Percentiles rank a stretch among this genome's conserved stretches.
phyloP scores from a whole-genome alignment of 1,140 invertebrate genomes.

The Colletes gigas region DNA sequence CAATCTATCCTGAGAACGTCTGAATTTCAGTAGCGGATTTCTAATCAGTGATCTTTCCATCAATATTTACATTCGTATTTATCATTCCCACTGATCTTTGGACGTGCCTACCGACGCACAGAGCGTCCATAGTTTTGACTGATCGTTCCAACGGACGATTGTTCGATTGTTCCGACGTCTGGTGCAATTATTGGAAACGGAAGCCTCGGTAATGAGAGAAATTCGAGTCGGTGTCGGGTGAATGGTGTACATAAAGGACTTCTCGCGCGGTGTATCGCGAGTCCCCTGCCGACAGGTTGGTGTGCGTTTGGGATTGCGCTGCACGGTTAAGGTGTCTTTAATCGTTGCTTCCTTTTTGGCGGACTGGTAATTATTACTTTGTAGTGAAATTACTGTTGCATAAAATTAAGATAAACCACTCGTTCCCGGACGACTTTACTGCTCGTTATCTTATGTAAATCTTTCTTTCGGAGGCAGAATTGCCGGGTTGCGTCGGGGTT shows the following conservation, averaged over 20 bases:
- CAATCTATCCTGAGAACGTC: too few species aligned
- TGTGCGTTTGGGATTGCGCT: background rate
- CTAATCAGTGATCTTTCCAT: too few species aligned
- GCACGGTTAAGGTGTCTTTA: background rate
- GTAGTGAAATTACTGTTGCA: conserved; percentile 31
- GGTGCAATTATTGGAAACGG: background rate
- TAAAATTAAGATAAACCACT: conserved; percentile 47
- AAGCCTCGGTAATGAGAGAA: background rate
- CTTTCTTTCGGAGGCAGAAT: conserved; percentile 17
- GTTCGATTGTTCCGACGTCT: background rate
- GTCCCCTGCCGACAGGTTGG: background rate
- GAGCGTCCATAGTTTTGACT: too few species aligned
- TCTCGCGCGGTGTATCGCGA: background rate
- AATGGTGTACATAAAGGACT: background rate
- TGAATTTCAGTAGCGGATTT: too few species aligned
- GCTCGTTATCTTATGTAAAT: conserved; percentile 34
- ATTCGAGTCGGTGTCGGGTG: background rate
- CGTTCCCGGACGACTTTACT: conserved; percentile 19
- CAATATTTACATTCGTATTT: too few species aligned
- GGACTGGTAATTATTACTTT: conserved; percentile 29
- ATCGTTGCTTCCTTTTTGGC: conserved; percentile 15
- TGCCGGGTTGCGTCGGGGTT: conserved; percentile 18
- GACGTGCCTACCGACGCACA: too few species aligned
- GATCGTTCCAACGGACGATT: background rate
- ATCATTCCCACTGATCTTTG: too few species aligned